These are phyloP conservation scores for Tricholauxania praeusta DNA, from an alignment of 2,888 invertebrate species.

Conservation along the genomic window DNA sequence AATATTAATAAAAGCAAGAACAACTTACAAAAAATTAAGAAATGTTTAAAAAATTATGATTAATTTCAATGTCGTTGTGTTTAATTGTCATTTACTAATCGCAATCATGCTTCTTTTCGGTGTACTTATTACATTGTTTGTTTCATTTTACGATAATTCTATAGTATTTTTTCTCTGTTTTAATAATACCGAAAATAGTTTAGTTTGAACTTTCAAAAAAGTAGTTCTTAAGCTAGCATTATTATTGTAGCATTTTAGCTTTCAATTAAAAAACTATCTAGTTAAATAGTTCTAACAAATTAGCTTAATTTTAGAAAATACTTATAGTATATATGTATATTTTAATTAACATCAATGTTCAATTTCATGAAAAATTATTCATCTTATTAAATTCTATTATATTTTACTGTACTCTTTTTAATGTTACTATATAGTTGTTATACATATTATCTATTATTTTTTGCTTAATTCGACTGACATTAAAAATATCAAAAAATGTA, in stretches of 20 bases:
- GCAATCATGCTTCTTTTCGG: neutral
- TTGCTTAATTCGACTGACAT: constrained; percentile 31
- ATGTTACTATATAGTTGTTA: constrained; percentile 20
- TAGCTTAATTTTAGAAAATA: neutral
- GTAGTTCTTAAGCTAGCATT: neutral
- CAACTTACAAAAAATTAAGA: neutral
- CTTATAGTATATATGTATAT: neutral
- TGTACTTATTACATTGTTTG: no score
- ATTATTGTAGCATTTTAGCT: constrained; percentile 2
- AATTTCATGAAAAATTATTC: neutral
- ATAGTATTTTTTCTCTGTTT: no score
- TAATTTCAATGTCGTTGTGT: neutral
- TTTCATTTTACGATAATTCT: no score
- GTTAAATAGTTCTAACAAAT: neutral
- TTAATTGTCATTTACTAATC: neutral
- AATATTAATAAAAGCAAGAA: constrained; percentile 1
- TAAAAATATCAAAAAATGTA: constrained; percentile 16
- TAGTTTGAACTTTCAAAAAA: no score
- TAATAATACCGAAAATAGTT: no score
- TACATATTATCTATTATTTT: constrained; percentile 9
- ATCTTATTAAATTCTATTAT: constrained; percentile 12
- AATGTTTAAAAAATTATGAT: neutral
- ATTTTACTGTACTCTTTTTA: constrained; percentile 14
- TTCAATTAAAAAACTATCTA: neutral
- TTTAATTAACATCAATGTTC: neutral